phyloP scores from a whole-genome alignment of 2,113 vertebrate species.

The Ornithorhynchus anatinus region DNA sequence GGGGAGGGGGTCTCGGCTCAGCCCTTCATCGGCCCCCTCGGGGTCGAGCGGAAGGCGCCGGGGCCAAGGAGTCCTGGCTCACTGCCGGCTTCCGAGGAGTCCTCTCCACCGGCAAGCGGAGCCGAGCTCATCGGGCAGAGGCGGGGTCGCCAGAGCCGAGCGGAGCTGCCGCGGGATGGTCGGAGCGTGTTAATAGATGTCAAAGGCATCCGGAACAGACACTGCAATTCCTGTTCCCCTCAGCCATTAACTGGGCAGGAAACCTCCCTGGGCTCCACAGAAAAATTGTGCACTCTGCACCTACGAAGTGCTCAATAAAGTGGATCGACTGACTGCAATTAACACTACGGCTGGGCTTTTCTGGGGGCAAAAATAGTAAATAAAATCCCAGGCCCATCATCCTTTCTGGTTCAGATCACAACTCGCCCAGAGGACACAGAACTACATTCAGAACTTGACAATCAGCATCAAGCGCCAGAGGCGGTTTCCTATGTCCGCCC shows the following conservation, averaged over 20 bases:
- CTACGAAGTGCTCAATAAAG: too few relatives aligned
- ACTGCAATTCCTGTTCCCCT: not conserved
- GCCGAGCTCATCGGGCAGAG: constrained; percentile 93
- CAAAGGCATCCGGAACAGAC: not conserved
- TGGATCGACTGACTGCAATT: too few relatives aligned
- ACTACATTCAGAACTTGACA: constrained; percentile 67
- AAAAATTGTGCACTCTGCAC: too few relatives aligned
- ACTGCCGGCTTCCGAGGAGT: constrained; percentile 90
- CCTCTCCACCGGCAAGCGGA: constrained; percentile 95
- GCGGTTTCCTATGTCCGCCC: constrained; percentile 61
- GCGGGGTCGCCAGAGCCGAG: constrained; percentile 78
- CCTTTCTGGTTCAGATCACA: too few relatives aligned
- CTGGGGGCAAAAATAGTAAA: too few relatives aligned
- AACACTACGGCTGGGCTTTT: too few relatives aligned
- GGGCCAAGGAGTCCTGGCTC: constrained; percentile 76
- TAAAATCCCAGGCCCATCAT: too few relatives aligned
- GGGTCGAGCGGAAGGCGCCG: constrained; percentile 66
- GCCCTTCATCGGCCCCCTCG: constrained; percentile 70
- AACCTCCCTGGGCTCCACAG: too few relatives aligned
- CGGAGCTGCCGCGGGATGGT: constrained; percentile 83
- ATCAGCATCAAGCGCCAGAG: constrained; percentile 60
- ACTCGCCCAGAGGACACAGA: constrained; percentile 26
- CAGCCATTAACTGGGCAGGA: too few relatives aligned
- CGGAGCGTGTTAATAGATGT: constrained; percentile 26
- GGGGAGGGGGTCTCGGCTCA: constrained; percentile 61